Percentiles rank a stretch among this genome's conserved stretches.
Evolutionary conservation across 2,797 vertebrate genomes (phyloP).

Genomic region (Huso huso): DNA sequence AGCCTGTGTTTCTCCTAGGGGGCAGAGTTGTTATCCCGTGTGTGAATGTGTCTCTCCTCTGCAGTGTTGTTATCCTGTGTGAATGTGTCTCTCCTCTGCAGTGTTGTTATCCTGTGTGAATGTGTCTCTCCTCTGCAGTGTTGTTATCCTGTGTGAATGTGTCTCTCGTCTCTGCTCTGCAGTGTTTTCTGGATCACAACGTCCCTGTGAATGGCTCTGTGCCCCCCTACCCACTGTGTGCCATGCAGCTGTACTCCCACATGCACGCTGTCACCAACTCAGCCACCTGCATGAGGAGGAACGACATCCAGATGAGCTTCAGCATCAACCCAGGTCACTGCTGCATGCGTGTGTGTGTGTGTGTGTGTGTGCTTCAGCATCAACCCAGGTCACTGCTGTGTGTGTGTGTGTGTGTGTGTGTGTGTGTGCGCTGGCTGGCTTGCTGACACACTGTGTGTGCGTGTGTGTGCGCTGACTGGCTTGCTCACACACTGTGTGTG

Average conservation of each 20-base stretch:
- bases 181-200: constrained; percentile 81
- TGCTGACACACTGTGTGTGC: background rate
- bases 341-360: background rate
- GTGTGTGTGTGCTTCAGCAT: background rate
- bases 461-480: background rate
- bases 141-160: constrained; percentile 4
- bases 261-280: constrained; percentile 88
- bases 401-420: background rate
- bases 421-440: background rate
- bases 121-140: constrained; percentile 4
- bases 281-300: constrained; percentile 87
- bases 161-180: background rate
- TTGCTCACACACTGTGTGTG: background rate
- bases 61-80: background rate
- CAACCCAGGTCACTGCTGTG: no score
- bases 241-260: constrained; percentile 90
- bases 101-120: constrained; percentile 6
- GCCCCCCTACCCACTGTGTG: constrained; percentile 77
- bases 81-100: background rate
- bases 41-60: background rate
- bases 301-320: constrained; percentile 67
- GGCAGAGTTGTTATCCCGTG: no score
- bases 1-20: no score
- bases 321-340: constrained; percentile 78
- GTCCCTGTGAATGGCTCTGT: constrained; percentile 43